A percentile compares a stretch with the other conserved stretches of the same genome.
phyloP scores from a whole-genome alignment of 2,113 vertebrate species.

The Genyomyrus donnyi region DNA sequence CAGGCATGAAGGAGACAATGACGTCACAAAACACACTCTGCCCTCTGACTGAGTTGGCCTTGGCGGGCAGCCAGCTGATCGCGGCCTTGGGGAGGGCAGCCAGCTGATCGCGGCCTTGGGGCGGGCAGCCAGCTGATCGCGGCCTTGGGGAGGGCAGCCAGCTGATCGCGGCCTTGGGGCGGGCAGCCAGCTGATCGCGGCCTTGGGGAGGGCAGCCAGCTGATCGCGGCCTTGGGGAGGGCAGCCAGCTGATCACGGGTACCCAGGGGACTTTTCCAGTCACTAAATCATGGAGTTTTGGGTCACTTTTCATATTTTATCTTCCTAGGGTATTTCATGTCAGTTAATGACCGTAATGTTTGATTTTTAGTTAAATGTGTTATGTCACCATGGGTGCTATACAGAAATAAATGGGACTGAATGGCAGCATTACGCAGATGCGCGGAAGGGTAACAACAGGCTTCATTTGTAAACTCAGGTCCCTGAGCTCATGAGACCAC shows the following conservation, averaged over 20 bases:
- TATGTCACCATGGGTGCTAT: background rate
- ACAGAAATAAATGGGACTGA: background rate
- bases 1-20: background rate
- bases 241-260: background rate
- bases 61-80: background rate
- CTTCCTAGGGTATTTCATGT: background rate
- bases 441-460: background rate
- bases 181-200: background rate
- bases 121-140: background rate
- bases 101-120: background rate
- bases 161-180: background rate
- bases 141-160: background rate
- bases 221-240: background rate
- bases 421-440: background rate
- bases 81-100: background rate
- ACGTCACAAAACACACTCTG: background rate
- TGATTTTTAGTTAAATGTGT: background rate
- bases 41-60: background rate
- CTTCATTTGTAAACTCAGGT: background rate
- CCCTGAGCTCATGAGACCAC: background rate
- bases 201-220: background rate
- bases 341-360: background rate
- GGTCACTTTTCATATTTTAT: background rate
- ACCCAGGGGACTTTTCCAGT: background rate
- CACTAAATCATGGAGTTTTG: background rate